These are phyloP conservation scores for Ennomos fuscantarius DNA, from an alignment of 2,888 invertebrate genomes.

Conservation along the genomic window DNA sequence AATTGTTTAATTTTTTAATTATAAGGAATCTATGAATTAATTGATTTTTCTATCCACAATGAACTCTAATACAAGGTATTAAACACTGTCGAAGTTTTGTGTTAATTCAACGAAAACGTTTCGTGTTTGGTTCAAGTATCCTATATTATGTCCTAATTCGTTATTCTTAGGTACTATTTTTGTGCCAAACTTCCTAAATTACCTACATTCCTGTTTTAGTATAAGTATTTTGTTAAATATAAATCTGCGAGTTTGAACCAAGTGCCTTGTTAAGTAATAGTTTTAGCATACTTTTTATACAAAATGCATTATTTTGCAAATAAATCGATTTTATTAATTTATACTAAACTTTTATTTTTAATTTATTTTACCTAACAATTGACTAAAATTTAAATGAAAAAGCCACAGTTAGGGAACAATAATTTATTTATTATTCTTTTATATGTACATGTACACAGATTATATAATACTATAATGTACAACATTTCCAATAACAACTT, in stretches of 20 bases:
- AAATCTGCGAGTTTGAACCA: slow-evolving; percentile 13
- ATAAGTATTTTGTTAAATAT: slow-evolving; percentile 18
- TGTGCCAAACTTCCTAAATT: slow-evolving; percentile 23
- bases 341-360: slow-evolving; percentile 11
- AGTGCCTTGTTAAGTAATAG: slow-evolving; percentile 23
- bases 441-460: neutral
- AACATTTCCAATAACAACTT: slow-evolving; percentile 2
- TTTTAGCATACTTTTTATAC: slow-evolving; percentile 18
- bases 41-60: no score
- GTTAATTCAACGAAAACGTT: no score
- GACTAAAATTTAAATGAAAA: no score
- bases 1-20: neutral
- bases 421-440: no score
- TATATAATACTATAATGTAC: slow-evolving; percentile 11
- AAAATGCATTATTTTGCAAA: slow-evolving; percentile 22
- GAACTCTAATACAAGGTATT: no score
- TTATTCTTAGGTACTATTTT: slow-evolving; percentile 4
- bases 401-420: no score
- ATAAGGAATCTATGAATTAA: neutral
- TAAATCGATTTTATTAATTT: slow-evolving; percentile 19
- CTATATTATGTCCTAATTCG: slow-evolving; percentile 6
- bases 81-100: no score
- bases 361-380: slow-evolving; percentile 6
- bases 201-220: slow-evolving; percentile 26
- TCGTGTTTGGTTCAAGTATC: neutral